phyloP scores from a whole-genome alignment of 2,113 vertebrate genomes.

The Paracanthobrama guichenoti region DNA sequence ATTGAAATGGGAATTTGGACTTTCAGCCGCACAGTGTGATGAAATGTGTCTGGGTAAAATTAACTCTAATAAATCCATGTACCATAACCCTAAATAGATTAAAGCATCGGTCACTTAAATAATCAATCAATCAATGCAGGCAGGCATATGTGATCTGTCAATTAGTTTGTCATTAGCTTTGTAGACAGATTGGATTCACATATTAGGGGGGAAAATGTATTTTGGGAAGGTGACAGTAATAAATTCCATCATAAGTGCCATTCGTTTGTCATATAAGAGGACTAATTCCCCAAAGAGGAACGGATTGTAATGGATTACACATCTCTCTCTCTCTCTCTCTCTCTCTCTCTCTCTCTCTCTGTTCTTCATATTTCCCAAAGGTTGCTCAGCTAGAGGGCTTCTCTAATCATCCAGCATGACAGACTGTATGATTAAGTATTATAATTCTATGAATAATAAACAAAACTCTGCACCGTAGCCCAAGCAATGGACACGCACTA shows the following conservation, averaged over 20 bases:
- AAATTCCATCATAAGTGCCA: constrained; percentile 46
- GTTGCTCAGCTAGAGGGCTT: constrained; percentile 30
- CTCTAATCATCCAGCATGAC: constrained; percentile 39
- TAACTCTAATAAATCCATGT: background rate
- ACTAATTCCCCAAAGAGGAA: constrained; percentile 36
- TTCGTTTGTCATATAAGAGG: constrained; percentile 48
- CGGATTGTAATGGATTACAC: constrained; percentile 52
- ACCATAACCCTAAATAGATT: background rate
- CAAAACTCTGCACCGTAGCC: background rate
- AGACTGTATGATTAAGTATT: constrained; percentile 52
- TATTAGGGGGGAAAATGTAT: background rate
- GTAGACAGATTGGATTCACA: background rate
- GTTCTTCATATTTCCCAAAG: constrained; percentile 39
- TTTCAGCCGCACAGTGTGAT: background rate
- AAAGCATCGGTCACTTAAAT: background rate
- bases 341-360: constrained; percentile 2
- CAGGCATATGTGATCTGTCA: background rate
- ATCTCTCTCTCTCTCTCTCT: constrained; percentile 24
- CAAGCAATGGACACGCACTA: constrained; percentile 8
- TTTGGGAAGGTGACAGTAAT: constrained; percentile 35
- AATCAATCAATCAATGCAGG: background rate
- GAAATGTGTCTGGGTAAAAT: background rate
- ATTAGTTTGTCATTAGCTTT: constrained; percentile 5
- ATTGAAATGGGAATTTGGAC: constrained; percentile 18
- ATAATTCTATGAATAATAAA: constrained; percentile 44